Evolutionary conservation across 1,140 invertebrate genomes (phyloP), one percentile per base, ranked within the genome.

Genomic region (Camponotus vicinus): DNA sequence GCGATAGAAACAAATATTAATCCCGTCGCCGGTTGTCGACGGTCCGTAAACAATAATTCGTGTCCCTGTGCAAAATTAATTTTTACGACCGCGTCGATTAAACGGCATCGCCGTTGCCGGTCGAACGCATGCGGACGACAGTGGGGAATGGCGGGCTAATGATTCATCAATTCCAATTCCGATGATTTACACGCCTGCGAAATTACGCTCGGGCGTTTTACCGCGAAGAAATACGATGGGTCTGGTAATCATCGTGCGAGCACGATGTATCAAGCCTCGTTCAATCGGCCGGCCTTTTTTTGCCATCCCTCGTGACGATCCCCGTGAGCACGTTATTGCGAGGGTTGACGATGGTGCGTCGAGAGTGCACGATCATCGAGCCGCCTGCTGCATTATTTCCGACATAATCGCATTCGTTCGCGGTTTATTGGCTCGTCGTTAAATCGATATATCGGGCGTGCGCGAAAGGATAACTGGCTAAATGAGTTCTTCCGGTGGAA

Each of bases 401-500:
- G 83, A 75, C 85, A 89, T 89, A 88, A 89, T 89, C 87, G 67
- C 75, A 71, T 89, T 85, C 88, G 79, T 85, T 75, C 87, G 82
- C 82, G 82, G 82, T 88, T 88, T 89, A 88, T 73, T 57, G 79
- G 55, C 69, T 75, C 27, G 40, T 27, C 67, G 57, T 83, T 63
- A 75, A 63, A 83, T 83, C 79, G 69, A 83, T 83, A 83, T 55
- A 75, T 82, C 40, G 66, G 21, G 15, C 13, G 37, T 55, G 55
- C 78, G 55, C 69, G 18, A 42, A 73, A 61, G 69, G 79, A 75
- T 83, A 83, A 75, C 69, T n/a, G 5, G 55, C 69, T 40, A 83
- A 83, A 83, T 83, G 67, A 83, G 69, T 49, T 83, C 69, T 40
- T 61, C 55, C 79, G 27, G 49, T 75, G 55, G 13, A 83, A 83